phyloP scores from a whole-genome alignment of 1,140 invertebrate genomes.

The Drosophila malerkotliana region DNA sequence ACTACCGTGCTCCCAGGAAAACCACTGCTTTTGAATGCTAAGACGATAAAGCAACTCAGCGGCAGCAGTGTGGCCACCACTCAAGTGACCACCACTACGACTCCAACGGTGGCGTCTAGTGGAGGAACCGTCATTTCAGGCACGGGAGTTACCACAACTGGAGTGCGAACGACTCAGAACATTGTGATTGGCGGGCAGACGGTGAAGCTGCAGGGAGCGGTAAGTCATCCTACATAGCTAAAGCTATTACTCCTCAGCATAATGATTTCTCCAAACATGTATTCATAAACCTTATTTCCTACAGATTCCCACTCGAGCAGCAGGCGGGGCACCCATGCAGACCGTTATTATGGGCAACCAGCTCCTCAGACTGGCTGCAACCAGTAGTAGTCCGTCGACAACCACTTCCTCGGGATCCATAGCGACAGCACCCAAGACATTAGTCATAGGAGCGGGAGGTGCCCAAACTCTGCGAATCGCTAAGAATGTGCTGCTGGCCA shows the following conservation, averaged over 20 bases:
- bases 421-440: conserved; percentile 60
- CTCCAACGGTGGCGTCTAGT: conserved; percentile 13
- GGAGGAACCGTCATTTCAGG: conserved; percentile 8
- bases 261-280: background rate
- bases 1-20: conserved; percentile 85
- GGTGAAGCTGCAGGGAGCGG: conserved; percentile 73
- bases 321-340: conserved; percentile 48
- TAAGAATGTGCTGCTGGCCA: conserved; percentile 64
- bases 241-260: background rate
- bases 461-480: conserved; percentile 69
- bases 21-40: conserved; percentile 75
- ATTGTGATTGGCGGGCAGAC: conserved; percentile 83
- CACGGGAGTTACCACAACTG: background rate
- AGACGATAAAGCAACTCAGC: conserved; percentile 57
- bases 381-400: conserved; percentile 35
- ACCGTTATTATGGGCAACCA: conserved; percentile 84
- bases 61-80: conserved; percentile 19
- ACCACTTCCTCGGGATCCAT: conserved; percentile 40
- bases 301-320: conserved; percentile 44
- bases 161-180: conserved; percentile 55
- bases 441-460: conserved; percentile 64
- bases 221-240: conserved; percentile 22
- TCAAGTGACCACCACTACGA: conserved; percentile 15
- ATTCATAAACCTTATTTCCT: conserved; percentile 2
- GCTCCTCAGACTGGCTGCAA: conserved; percentile 66